Percentiles rank a stretch among this genome's conserved stretches.
Evolutionary conservation across 2,113 vertebrate species (phyloP).

Genomic region (Melanotaenia duboulayi): DNA sequence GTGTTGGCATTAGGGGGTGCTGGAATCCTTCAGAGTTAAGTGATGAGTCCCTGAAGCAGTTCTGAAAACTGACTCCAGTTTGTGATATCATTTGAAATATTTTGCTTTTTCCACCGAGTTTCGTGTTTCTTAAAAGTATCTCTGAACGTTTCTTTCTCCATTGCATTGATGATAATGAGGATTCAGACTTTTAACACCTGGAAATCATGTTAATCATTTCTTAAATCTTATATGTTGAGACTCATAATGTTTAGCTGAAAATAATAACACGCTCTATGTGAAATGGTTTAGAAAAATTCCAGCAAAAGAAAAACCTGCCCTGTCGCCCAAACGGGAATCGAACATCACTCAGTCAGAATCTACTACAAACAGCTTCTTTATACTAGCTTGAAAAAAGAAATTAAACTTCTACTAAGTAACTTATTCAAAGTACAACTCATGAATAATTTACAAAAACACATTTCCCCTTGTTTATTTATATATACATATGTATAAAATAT

Average conservation of each 20-base stretch:
- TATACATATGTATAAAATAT: conserved; percentile 88
- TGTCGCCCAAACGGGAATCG: conserved; percentile 13
- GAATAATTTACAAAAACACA: conserved; percentile 84
- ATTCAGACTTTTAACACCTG: conserved; percentile 5
- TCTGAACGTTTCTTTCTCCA: neutral
- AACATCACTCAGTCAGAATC: conserved; percentile 28
- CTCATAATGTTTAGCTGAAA: neutral
- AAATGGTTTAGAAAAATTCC: conserved; percentile 18
- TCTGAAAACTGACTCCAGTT: neutral
- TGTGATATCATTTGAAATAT: conserved; percentile 1
- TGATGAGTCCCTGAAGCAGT: conserved; percentile 28
- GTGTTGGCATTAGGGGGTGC: conserved; percentile 83
- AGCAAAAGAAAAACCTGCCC: neutral
- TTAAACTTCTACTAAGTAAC: conserved; percentile 70
- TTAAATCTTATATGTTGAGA: neutral
- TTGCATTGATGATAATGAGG: conserved; percentile 8
- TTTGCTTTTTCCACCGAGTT: conserved; percentile 12
- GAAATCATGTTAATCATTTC: neutral
- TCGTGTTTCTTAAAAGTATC: neutral
- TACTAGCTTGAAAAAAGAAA: conserved; percentile 17
- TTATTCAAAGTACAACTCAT: conserved; percentile 80
- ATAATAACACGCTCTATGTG: neutral
- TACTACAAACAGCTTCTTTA: conserved; percentile 34
- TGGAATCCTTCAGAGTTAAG: conserved; percentile 80
- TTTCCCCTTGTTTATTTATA: conserved; percentile 86